Base-by-base conservation (phyloP, 2,113 vertebrate species). In the Caranx melampygus region DNA sequence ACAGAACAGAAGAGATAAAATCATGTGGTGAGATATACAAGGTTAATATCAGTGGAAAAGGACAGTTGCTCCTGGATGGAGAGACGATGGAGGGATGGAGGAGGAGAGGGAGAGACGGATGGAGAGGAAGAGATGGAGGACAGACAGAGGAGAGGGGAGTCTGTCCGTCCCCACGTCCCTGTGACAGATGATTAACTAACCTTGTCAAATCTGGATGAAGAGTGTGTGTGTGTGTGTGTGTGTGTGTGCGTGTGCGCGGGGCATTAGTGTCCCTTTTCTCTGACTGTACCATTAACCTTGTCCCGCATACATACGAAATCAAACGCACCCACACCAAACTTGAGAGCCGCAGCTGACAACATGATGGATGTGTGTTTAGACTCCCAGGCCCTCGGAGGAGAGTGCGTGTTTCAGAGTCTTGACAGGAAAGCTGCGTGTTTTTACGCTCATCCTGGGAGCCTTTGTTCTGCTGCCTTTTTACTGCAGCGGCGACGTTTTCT, bases 161-260 rank as follows among this genome's bases (percentile, higher is more conserved):
- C 69, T 79, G 85, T 87, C 86, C 33, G 33, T 83, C 66, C 78
- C 20, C 21, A 26, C 55, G 71, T 88, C 77, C 42, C 78, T 9
- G 75, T 90, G 88, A 84, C 80, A 75, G 79, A 87, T 91, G 89
- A 93, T 90, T 89, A 91, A 86, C 82, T 88, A 83, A 91, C 90
- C 91, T 83, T 89, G 87, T 89, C 87, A 84, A 83, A 85, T 80
- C 35, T 83, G 79, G 74, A 80, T 86, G 75, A 69, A 57, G 66
- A 33, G 61, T 65, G 78, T 54, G 20, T 42, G 51, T 78, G 59
- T 64, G 52, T 44, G 45, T 59, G 21, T 72, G 12, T 66, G 75
- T 78, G 51, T 64, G n/a, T n/a, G n/a, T n/a, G n/a, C n/a, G n/a
- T n/a, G 79, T 49, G 34, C 14, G 65, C 14, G 2, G 37, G 65